phyloP scores from a whole-genome alignment of 2,888 invertebrate genomes.

The Scaeva pyrastri region DNA sequence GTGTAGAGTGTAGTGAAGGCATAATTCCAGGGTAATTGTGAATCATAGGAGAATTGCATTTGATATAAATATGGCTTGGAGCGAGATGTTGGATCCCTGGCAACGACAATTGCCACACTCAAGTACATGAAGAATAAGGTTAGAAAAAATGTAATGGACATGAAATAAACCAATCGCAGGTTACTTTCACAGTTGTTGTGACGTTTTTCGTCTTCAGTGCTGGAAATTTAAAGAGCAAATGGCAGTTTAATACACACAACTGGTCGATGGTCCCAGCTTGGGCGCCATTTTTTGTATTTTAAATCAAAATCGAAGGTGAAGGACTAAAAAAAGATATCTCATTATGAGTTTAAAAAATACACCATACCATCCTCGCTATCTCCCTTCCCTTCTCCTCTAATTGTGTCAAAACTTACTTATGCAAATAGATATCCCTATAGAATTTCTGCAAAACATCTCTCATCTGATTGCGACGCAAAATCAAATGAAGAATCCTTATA shows the following conservation, averaged over 20 bases:
- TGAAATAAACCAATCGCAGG: constrained; percentile 49
- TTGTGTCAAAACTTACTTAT: constrained; percentile 40
- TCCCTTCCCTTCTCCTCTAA: too few species aligned
- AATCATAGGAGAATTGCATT: constrained; percentile 57
- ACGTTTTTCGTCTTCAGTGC: constrained; percentile 55
- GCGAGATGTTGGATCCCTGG: constrained; percentile 48
- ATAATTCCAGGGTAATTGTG: constrained; percentile 27
- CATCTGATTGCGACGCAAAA: constrained; percentile 46
- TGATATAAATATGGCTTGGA: constrained; percentile 76
- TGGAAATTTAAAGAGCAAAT: neutral
- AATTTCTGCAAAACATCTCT: constrained; percentile 65
- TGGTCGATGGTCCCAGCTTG: too few species aligned
- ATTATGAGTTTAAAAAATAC: too few species aligned
- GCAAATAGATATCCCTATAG: constrained; percentile 71
- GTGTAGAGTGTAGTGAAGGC: constrained; percentile 51
- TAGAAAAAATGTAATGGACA: constrained; percentile 59
- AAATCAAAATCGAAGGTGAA: too few species aligned
- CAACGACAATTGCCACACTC: constrained; percentile 22
- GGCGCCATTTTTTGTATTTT: neutral
- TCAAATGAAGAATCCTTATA: constrained; percentile 61
- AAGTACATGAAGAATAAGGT: constrained; percentile 60
- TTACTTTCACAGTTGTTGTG: constrained; percentile 44
- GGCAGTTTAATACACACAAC: too few species aligned
- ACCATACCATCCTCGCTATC: too few species aligned
- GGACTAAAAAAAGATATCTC: too few species aligned